Base-by-base conservation (phyloP, 2,888 invertebrate species). In the Drosophila pullipes region DNA sequence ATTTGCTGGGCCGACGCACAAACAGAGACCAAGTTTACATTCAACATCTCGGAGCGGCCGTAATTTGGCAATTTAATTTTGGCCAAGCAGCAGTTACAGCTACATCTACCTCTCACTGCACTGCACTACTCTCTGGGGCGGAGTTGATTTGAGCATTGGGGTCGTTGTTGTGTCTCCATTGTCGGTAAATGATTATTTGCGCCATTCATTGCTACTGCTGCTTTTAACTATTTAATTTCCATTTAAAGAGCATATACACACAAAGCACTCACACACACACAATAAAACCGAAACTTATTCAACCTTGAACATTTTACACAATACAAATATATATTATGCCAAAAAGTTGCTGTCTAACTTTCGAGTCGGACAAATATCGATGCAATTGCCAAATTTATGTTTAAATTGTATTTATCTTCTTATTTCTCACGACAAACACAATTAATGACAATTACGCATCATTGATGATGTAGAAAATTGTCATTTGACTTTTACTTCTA, bases 391-490 rank as follows among this genome's bases (percentile, higher is more conserved):
- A 65, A 87, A 88, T 74, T 84, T 78, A 84, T 82, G 67, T 68
- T 87, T 70, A 49, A 61, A 59, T 61, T 71, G 50, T 61, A 66
- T 31, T 54, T 54, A 35, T 65, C 59, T 67, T 37, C 16, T 28
- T 54, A 28, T 25, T 33, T 16, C 25, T 52, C 41, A 18, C 76
- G 74, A 75, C 41, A 59, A 67, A 71, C 69, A 87, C 72, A 72
- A 88, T 85, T 85, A 90, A 88, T 83, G 83, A 75, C 89, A 90
- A 85, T 90, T 85, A 90, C 81, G 89, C 67, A 68, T 66, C 74
- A 83, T 90, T 85, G 89, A 78, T 68, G 72, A 50, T 65, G 64
- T 78, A 67, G 67, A 78, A 77, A 78, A 78, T 78, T 69, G 58
- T 63, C 68, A 41, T 63, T 69, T 77, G 47, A 52, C 62, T 69